A percentile compares a stretch with the other conserved stretches of the same genome.
These are phyloP conservation scores for Antheraea mylitta DNA, from an alignment of 1,140 invertebrate genomes.

Conservation along the genomic window DNA sequence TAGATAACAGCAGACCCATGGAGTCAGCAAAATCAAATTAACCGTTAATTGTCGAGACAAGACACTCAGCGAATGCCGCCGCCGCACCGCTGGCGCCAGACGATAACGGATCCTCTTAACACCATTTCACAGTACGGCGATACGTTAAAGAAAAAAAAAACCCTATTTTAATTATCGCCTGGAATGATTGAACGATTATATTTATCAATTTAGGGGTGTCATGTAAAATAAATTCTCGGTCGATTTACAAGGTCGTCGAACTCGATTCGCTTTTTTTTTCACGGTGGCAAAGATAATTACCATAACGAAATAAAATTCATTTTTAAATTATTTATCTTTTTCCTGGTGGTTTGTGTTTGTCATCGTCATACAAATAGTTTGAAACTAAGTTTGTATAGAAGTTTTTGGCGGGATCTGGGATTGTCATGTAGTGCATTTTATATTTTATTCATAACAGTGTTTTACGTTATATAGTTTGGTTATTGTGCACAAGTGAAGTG, in stretches of 20 bases:
- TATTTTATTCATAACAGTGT: too few species aligned
- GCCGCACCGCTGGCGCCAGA: background rate
- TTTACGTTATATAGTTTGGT: too few species aligned
- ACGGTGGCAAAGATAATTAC: background rate
- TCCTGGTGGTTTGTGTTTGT: background rate
- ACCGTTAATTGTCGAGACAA: conserved; percentile 26
- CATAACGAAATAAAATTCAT: background rate
- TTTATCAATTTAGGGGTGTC: background rate
- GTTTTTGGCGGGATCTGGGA: too few species aligned
- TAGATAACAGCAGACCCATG: background rate
- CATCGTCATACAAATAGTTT: too few species aligned
- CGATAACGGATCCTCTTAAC: background rate
- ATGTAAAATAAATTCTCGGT: background rate
- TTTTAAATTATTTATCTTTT: background rate
- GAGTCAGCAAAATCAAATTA: conserved; percentile 23
- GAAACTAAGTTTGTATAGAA: too few species aligned
- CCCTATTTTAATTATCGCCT: background rate
- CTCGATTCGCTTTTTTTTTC: background rate
- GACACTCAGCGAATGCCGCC: background rate
- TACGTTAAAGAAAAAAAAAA: background rate
- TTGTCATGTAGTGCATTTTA: too few species aligned
- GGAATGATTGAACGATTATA: background rate
- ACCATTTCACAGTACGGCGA: background rate
- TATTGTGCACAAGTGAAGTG: too few species aligned
- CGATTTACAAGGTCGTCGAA: background rate